These are phyloP conservation scores for Oreochromis mossambicus DNA, from an alignment of 2,797 vertebrate genomes.

Conservation along the genomic window DNA sequence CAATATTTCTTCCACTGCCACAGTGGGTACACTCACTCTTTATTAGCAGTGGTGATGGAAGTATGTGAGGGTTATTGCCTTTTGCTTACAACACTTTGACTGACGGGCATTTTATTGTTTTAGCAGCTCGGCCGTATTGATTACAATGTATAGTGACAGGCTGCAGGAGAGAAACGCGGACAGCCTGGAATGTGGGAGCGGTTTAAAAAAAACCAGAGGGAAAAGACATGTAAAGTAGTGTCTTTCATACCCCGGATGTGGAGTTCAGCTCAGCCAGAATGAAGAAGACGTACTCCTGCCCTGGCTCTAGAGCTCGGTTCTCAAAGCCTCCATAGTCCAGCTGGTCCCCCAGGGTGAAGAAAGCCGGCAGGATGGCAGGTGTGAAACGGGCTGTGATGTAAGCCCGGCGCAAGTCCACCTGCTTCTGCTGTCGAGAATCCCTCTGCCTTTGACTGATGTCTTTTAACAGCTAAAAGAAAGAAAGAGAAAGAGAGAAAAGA, in stretches of 20 bases:
- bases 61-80: constrained; percentile 56
- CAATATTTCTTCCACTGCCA: constrained; percentile 36
- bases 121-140: constrained; percentile 46
- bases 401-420: constrained; percentile 87
- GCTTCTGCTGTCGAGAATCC: constrained; percentile 86
- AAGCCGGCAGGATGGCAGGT: constrained; percentile 81
- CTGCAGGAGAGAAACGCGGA: constrained; percentile 11
- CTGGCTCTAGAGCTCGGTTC: constrained; percentile 89
- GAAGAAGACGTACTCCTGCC: constrained; percentile 93
- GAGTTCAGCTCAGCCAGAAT: constrained; percentile 92
- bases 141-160: constrained; percentile 56
- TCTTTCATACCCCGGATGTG: constrained; percentile 81
- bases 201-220: neutral
- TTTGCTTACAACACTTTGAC: constrained; percentile 57
- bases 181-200: neutral
- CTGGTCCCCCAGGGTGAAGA: constrained; percentile 93
- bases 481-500: neutral
- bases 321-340: constrained; percentile 92
- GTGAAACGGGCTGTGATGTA: constrained; percentile 94
- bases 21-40: constrained; percentile 32
- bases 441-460: constrained; percentile 85
- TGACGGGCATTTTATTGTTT: constrained; percentile 62
- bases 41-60: constrained; percentile 48
- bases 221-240: constrained; percentile 5
- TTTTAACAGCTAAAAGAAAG: constrained; percentile 81